Evolutionary conservation across 1,140 invertebrate species (phyloP), one percentile per base, ranked within the genome.

Genomic region (Drosophila obscura): DNA sequence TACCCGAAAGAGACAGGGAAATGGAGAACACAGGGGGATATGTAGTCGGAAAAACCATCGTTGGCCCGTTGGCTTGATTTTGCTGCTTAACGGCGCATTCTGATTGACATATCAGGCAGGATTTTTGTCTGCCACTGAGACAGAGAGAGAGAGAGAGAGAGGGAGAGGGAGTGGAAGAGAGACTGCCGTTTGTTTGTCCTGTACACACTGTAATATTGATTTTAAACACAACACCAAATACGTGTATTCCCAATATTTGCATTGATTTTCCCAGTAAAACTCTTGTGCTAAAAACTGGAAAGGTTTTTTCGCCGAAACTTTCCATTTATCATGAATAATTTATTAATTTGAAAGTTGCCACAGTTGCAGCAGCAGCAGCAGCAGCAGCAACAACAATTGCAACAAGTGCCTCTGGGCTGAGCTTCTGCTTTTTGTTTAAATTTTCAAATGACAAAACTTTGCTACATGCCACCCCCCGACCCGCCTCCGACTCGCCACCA

Each of bases 371-470:
- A 43, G 53, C 65, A 63, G 59, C 22, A 43, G 68, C 56, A 52
- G 49, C 28, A 22, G 71, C 61, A 74, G 61, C 64, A 48, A 26
- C 56, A 57, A 76, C 62, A 61, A 62, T 69, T 69, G 75, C 35
- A 48, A 60, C 41, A 58, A 24, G 26, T 59, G 82, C 57, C 50
- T 63, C 49, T 61, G 57, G 62, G 35, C 35, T 39, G 35, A 68
- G 83, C 72, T 66, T 73, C 65, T 61, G 79, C 83, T 79, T 75
- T 78, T 87, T 82, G 75, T 85, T 87, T 69, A 77, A 87, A 87
- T 81, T 79, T 79, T 71, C 56, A 87, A 88, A 87, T 87, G 83
- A 87, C 83, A 87, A 87, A 88, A 87, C 79, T 88, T 87, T 88
- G 84, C 52, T 11, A 80, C 56, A 68, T 81, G 79, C 56, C 52